These are phyloP conservation scores for Teinopalpus imperialis DNA, from an alignment of 2,888 invertebrate species.

Conservation along the genomic window DNA sequence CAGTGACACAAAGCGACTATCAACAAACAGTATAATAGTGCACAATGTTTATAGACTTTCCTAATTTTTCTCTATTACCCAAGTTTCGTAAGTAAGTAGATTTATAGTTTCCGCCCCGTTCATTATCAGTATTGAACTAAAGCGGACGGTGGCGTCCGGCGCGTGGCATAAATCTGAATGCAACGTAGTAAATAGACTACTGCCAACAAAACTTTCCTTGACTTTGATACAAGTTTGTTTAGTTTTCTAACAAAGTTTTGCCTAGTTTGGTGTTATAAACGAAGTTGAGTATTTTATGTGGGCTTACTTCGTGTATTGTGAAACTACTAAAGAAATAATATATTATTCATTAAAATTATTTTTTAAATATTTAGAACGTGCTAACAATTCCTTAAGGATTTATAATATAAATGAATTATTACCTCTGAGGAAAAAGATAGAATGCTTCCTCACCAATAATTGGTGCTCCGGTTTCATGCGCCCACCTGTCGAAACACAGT, in stretches of 20 bases:
- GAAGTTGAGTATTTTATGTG: conserved; percentile 14
- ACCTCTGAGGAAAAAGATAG: too few species aligned
- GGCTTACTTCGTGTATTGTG: not conserved
- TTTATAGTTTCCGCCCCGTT: conserved; percentile 81
- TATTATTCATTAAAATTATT: too few species aligned
- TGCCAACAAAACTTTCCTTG: conserved; percentile 55
- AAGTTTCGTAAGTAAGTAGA: conserved; percentile 75
- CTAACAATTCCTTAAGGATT: too few species aligned
- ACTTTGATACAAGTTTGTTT: conserved; percentile 53
- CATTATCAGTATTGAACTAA: conserved; percentile 75
- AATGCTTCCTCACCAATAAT: too few species aligned
- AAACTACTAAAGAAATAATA: too few species aligned
- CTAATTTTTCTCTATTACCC: conserved; percentile 65
- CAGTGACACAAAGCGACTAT: conserved; percentile 43
- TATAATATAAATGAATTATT: too few species aligned
- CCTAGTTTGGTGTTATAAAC: conserved; percentile 27
- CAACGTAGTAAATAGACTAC: conserved; percentile 58
- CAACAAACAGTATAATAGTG: conserved; percentile 57
- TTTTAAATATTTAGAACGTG: too few species aligned
- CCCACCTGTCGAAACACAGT: too few species aligned
- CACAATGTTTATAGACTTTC: conserved; percentile 59
- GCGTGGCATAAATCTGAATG: conserved; percentile 80
- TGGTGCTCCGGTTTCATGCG: too few species aligned
- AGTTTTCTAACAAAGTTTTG: conserved; percentile 36
- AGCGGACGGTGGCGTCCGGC: conserved; percentile 37